These are phyloP conservation scores for Dermatemys mawii DNA, from an alignment of 2,113 vertebrate genomes.

Conservation along the genomic window DNA sequence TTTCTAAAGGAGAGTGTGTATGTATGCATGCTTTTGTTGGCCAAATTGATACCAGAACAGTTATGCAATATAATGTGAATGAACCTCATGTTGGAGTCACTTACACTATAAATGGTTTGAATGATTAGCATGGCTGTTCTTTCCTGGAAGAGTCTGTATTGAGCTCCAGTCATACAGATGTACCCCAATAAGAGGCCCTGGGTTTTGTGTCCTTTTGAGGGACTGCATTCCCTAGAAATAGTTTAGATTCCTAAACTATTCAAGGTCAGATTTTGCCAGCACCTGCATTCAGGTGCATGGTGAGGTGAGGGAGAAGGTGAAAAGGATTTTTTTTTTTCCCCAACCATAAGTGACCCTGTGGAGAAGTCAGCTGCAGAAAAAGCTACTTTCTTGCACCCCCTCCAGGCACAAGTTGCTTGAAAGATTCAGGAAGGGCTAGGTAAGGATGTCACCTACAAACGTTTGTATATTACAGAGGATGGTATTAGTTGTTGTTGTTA, in stretches of 20 bases:
- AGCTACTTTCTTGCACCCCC: neutral
- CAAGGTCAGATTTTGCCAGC: neutral
- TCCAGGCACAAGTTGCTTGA: rapidly evolving
- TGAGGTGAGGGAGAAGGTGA: neutral
- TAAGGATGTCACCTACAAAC: neutral
- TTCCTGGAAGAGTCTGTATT: rapidly evolving
- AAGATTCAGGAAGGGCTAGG: rapidly evolving
- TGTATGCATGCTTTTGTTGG: neutral
- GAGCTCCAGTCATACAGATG: neutral
- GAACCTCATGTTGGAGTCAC: neutral
- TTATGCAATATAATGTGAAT: neutral
- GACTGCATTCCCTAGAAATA: neutral
- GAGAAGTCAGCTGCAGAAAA: neutral
- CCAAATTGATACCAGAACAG: neutral
- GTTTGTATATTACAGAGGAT: neutral
- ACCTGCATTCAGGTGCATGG: neutral
- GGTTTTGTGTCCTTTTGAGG: neutral
- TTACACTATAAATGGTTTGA: neutral
- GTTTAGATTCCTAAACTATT: neutral
- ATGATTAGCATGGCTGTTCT: rapidly evolving
- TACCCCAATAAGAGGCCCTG: neutral
- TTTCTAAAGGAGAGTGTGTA: neutral
- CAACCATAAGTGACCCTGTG: neutral
- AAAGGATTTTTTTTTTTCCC: neutral
- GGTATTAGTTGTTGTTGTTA: rapidly evolving